phyloP scores from a whole-genome alignment of 2,888 invertebrate species.

The Dryadula phaetusa region DNA sequence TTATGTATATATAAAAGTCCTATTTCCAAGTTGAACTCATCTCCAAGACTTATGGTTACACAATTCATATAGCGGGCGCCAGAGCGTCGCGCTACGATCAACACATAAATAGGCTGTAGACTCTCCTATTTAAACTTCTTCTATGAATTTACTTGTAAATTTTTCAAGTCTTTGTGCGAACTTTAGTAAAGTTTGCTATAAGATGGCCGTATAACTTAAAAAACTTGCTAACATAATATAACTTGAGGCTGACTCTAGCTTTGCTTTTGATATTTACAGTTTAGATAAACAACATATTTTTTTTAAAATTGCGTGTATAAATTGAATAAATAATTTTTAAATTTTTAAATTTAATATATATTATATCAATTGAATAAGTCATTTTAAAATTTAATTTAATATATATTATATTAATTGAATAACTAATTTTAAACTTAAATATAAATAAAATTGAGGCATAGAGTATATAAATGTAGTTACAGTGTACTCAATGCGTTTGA shows the following conservation, averaged over 20 bases:
- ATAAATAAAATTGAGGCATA: too few relatives aligned
- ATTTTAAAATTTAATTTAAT: too few relatives aligned
- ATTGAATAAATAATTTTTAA: too few relatives aligned
- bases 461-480: too few relatives aligned
- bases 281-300: too few relatives aligned
- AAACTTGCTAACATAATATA: not conserved
- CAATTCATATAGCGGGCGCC: constrained; percentile 48
- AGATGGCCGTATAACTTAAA: not conserved
- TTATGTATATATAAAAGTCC: constrained; percentile 11
- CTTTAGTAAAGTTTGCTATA: constrained; percentile 7
- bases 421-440: too few relatives aligned
- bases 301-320: too few relatives aligned
- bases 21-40: constrained; percentile 38
- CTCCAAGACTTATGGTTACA: constrained; percentile 45
- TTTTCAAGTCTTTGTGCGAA: constrained; percentile 10
- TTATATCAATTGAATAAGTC: too few relatives aligned
- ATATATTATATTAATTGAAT: too few relatives aligned
- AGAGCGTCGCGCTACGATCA: constrained; percentile 41
- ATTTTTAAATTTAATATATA: too few relatives aligned
- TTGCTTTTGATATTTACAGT: not conserved
- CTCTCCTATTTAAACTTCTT: constrained; percentile 39
- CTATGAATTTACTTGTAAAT: constrained; percentile 20
- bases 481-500: too few relatives aligned
- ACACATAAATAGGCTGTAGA: constrained; percentile 30
- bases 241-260: not conserved